Percentiles rank a stretch among this genome's conserved stretches.
Conservation (phyloP, 1,140 invertebrate species). For the Sinella curviseta region DNA sequence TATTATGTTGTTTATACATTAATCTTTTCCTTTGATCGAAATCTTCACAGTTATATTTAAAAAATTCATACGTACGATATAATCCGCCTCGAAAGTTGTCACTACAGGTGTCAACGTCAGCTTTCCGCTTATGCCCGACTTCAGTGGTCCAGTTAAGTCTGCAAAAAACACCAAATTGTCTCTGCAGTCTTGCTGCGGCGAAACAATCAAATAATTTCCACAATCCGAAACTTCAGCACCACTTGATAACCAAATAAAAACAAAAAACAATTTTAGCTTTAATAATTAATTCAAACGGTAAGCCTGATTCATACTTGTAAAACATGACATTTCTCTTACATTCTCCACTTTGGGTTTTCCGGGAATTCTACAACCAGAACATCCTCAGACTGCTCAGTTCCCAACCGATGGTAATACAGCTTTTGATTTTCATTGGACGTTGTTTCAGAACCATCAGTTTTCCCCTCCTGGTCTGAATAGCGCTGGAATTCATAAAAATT, state of each 20-base stretch:
- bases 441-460: slow-evolving; percentile 87
- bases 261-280: neutral
- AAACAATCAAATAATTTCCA: slow-evolving; percentile 82
- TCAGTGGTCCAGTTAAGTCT: slow-evolving; percentile 63
- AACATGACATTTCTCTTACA: slow-evolving; percentile 61
- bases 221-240: slow-evolving; percentile 82
- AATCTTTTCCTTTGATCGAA: neutral
- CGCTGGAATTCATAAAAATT: too few species aligned
- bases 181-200: slow-evolving; percentile 77
- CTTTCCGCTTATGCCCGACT: slow-evolving; percentile 63
- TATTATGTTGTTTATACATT: too few species aligned
- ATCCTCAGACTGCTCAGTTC: slow-evolving; percentile 85
- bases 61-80: slow-evolving; percentile 76
- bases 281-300: neutral
- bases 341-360: slow-evolving; percentile 86
- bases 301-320: slow-evolving; percentile 26
- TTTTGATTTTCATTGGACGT: slow-evolving; percentile 85
- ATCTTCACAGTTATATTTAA: neutral
- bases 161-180: slow-evolving; percentile 85
- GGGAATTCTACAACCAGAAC: slow-evolving; percentile 86
- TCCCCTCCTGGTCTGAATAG: slow-evolving; percentile 77
- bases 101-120: slow-evolving; percentile 74
- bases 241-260: too few species aligned
- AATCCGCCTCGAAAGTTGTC: slow-evolving; percentile 89
- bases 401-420: slow-evolving; percentile 86